phyloP scores from a whole-genome alignment of 1,140 invertebrate species.

The Drosophila willistoni region DNA sequence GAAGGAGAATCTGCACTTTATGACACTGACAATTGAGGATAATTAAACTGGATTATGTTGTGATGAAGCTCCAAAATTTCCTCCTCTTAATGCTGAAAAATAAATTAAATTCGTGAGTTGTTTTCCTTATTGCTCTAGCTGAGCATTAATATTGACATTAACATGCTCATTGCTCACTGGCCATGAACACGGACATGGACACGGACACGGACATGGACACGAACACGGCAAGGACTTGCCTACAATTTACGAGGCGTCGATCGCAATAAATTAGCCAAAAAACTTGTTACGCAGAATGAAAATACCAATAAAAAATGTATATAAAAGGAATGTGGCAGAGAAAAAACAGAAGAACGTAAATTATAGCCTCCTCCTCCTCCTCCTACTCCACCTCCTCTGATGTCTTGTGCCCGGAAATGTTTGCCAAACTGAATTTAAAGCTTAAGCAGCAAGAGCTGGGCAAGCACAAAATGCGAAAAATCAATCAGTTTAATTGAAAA shows the following conservation, averaged over 20 bases:
- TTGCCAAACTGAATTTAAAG: conserved; percentile 12
- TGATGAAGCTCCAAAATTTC: conserved; percentile 27
- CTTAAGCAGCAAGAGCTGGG: conserved; percentile 14
- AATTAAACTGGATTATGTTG: conserved; percentile 63
- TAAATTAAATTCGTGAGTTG: conserved; percentile 70
- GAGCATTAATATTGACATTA: conserved; percentile 64
- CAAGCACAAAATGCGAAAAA: conserved; percentile 20
- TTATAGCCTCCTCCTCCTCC: conserved; percentile 26
- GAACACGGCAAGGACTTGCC: conserved; percentile 18
- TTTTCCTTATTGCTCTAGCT: conserved; percentile 26
- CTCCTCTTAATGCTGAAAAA: conserved; percentile 27
- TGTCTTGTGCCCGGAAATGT: not conserved
- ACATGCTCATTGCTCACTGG: conserved; percentile 57
- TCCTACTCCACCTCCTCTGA: too few species aligned
- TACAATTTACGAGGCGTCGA: conserved; percentile 60
- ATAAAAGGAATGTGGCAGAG: conserved; percentile 30
- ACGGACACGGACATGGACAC: conserved; percentile 25
- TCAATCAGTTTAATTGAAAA: conserved; percentile 65
- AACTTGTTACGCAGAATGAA: conserved; percentile 69
- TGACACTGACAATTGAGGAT: conserved; percentile 66
- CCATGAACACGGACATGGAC: conserved; percentile 38
- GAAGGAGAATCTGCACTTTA: conserved; percentile 53
- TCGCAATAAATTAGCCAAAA: conserved; percentile 66
- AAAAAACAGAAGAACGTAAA: conserved; percentile 60
- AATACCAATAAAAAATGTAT: conserved; percentile 67